Evolutionary conservation across 2,888 invertebrate species (phyloP).

Genomic region (Oasisia sp.): DNA sequence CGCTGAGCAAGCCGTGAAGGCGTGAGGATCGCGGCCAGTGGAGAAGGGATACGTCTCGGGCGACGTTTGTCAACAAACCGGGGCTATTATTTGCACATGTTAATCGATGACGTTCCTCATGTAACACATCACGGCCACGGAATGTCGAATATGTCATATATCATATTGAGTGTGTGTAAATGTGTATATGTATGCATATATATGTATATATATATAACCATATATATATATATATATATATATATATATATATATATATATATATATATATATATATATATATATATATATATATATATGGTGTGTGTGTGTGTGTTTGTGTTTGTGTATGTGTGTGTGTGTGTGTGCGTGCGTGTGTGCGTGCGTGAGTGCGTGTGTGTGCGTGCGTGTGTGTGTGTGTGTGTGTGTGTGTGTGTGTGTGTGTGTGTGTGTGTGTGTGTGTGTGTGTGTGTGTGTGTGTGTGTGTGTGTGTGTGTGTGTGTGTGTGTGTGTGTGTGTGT

Average conservation of each 20-base stretch:
- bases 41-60: neutral
- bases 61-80: neutral
- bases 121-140: neutral
- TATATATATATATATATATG: too few species aligned
- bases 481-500: too few species aligned
- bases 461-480: too few species aligned
- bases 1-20: neutral
- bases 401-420: too few species aligned
- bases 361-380: too few species aligned
- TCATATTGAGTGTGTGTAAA: neutral
- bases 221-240: neutral
- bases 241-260: neutral
- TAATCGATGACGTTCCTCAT: neutral
- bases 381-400: too few species aligned
- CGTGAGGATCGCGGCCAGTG: neutral
- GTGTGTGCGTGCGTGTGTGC: too few species aligned
- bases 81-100: neutral
- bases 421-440: too few species aligned
- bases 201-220: neutral
- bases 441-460: too few species aligned
- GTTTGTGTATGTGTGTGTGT: too few species aligned
- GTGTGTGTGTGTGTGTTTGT: too few species aligned
- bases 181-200: neutral
- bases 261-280: neutral
- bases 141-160: neutral